Base-by-base conservation (phyloP, 2,888 invertebrate species). In the Torymus auratus region DNA sequence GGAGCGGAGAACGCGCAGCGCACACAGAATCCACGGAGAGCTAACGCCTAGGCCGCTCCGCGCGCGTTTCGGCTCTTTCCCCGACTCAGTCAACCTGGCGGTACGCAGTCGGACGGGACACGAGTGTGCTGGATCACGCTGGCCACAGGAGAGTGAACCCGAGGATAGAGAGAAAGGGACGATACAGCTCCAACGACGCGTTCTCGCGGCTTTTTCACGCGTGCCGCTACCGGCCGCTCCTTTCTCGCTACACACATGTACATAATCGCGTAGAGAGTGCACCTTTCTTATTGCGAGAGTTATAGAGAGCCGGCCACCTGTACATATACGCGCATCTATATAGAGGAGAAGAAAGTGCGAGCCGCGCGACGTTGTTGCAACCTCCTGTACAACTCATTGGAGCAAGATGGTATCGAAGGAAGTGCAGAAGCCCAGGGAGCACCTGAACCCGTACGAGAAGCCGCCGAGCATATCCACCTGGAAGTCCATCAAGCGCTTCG, bases 381-480 rank as follows among this genome's bases (percentile, higher is more conserved):
- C 3, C 28, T 28, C 60, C 5, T 15, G 60, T 15, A 17, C 23
- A 12, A 11, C 20, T 3, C 13, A 5, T n/a, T 2, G 20, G 13
- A 15, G 17, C 87, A 92, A 88, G 84, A 93, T 93, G 93, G 93
- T 93, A 84, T 92, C 92, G 79, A 93, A 93, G 88, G 89, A 90
- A 81, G 84, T 87, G 79, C 85, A 84, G 77, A 83, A 85, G 62
- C 84, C 86, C 79, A 92, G 92, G 87, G 91, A 93, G 64, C 87
- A 91, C 50, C 92, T 92, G 67, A 93, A 93, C 86, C 91, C 93
- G 86, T 91, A 90, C 83, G 88, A 89, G 83, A 90, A 88, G 82
- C 94, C 94, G 85, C 90, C 91, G 74, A 87, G 87, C 83, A 78
- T 88, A 67, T 85, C 88, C 65, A 78, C 81, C 62, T 72, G 85